Evolutionary conservation across 2,797 vertebrate species (phyloP).

Genomic region (Schizothorax lantsangensis): DNA sequence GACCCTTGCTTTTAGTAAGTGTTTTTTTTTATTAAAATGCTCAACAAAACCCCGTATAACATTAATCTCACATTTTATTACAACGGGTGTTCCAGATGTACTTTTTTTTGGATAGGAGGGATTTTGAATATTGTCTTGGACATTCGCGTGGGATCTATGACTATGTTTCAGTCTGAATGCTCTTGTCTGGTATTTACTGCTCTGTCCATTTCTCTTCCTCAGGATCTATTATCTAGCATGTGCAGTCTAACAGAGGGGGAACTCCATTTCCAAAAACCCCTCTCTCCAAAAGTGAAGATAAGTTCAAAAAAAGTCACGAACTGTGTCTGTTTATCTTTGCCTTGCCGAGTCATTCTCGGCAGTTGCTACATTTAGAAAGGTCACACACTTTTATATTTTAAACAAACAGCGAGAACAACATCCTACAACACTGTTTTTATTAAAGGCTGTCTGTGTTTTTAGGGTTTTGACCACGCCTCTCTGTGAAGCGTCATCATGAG

Average conservation of each 20-base stretch:
- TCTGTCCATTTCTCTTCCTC: background rate
- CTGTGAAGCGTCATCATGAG: background rate
- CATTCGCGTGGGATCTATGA: background rate
- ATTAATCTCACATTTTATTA: background rate
- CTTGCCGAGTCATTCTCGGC: background rate
- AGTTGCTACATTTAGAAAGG: background rate
- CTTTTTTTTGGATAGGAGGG: background rate
- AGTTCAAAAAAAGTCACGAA: background rate
- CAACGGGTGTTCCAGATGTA: background rate
- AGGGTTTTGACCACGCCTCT: background rate
- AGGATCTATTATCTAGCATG: background rate
- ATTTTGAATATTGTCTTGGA: background rate
- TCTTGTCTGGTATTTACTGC: background rate
- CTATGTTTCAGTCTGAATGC: background rate
- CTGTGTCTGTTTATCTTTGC: background rate
- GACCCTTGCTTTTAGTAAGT: background rate
- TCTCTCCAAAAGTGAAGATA: background rate
- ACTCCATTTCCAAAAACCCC: background rate
- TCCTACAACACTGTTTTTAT: too few species aligned
- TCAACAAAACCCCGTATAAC: background rate
- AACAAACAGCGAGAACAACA: background rate
- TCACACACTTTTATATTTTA: background rate
- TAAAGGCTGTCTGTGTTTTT: too few species aligned
- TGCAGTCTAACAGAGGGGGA: slow-evolving; percentile 3
- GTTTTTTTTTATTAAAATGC: background rate